A percentile compares a stretch with the other conserved stretches of the same genome.
Conservation (phyloP, 2,113 vertebrate species). For the Laterallus jamaicensis region DNA sequence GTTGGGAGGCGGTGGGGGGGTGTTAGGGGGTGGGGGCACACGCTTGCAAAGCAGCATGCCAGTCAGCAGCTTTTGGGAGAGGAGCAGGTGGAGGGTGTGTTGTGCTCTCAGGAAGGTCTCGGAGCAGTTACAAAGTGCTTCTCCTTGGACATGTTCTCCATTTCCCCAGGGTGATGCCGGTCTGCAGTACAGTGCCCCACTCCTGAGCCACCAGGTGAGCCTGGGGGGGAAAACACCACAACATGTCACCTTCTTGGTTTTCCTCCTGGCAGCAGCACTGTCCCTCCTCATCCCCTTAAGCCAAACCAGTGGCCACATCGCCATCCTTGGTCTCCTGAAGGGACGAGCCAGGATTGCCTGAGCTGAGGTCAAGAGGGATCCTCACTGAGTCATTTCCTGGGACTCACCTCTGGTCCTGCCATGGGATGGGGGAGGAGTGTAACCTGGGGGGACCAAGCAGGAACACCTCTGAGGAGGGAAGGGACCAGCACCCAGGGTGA, state of each 20-base stretch:
- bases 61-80: neutral
- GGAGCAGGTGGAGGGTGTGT: neutral
- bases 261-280: neutral
- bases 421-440: neutral
- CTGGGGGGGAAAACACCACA: no score
- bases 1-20: accelerated
- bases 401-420: neutral
- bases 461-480: neutral
- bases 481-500: neutral
- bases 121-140: neutral
- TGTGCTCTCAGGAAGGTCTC: neutral
- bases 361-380: neutral
- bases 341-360: neutral
- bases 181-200: slow-evolving; percentile 68
- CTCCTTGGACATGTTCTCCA: neutral
- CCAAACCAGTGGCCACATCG: neutral
- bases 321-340: neutral
- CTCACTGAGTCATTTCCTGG: neutral
- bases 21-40: no score
- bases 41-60: accelerated
- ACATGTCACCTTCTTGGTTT: neutral
- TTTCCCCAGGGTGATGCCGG: slow-evolving; percentile 60
- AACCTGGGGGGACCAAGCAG: neutral
- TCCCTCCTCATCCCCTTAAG: neutral
- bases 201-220: slow-evolving; percentile 79